Evolutionary conservation across 2,888 invertebrate species (phyloP), one percentile per base, ranked within the genome.

Genomic region (Drosophila rubida): DNA sequence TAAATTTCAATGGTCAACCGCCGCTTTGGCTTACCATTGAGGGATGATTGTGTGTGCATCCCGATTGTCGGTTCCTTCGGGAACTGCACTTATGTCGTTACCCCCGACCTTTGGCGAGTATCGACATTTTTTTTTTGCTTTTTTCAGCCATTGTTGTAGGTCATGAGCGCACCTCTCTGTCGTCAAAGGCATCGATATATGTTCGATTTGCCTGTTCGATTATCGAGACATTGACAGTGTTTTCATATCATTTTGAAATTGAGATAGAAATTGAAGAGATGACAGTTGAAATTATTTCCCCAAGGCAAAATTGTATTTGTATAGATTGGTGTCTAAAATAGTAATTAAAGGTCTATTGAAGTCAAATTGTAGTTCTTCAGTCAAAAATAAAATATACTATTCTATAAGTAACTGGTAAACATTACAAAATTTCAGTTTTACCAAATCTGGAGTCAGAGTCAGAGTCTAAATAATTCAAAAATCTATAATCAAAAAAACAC

Each of bases 1-100:
- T 70, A 51, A 66, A 70, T 79, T 80, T 75, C 70, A 53, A 78
- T 81, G 87, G 85, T 83, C 80, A 87, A 83, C 85, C 85, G 69
- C 87, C 66, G 77, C 66, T 44, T 75, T 63, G 84, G 88, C 72
- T 87, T 80, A 78, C 88, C 83, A 72, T 70, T 71, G 71, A 69
- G 62, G 68, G 64, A 44, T 61, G 72, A 64, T 77, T 74, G 62
- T 77, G 63, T 48, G 66, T 51, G 61, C 65, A 64, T 62, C 58
- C 64, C 59, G 61, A 50, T 60, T 66, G 59, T 62, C 54, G 61
- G 50, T 65, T 72, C 67, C 75, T 69, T 44, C 42, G 42, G 83
- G 64, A 74, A 71, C 13, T 13, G 72, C 70, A 68, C 57, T 69
- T 80, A 41, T 19, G 41, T 41, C 64, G 78, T 78, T 73, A 81